Evolutionary conservation across 2,113 vertebrate genomes (phyloP).

Genomic region (Bungarus multicinctus): DNA sequence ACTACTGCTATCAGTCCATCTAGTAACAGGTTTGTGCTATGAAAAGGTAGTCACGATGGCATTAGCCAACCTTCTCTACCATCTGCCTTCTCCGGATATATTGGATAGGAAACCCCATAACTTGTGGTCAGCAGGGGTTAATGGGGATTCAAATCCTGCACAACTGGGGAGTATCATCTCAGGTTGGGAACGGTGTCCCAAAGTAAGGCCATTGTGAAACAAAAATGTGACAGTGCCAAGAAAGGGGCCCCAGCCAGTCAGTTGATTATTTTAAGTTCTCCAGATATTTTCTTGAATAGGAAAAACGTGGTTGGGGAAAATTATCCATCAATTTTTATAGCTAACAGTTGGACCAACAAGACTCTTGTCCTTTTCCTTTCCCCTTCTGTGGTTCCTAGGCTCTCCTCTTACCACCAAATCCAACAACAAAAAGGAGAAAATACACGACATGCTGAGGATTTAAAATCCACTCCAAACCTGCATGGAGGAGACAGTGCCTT

Average conservation of each 20-base stretch:
- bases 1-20: neutral
- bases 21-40: neutral
- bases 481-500: slow-evolving; percentile 13
- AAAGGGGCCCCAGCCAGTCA: neutral
- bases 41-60: neutral
- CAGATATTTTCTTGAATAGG: neutral
- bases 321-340: neutral
- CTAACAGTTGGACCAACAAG: neutral
- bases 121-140: neutral
- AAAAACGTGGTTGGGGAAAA: too few relatives aligned
- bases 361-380: neutral
- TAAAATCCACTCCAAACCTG: slow-evolving; percentile 47
- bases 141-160: neutral
- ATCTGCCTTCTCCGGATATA: neutral
- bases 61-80: neutral
- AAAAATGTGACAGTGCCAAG: neutral
- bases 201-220: neutral
- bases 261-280: neutral
- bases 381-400: neutral
- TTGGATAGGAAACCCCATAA: neutral
- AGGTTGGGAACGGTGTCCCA: neutral
- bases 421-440: slow-evolving; percentile 37
- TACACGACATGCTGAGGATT: slow-evolving; percentile 42
- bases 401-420: slow-evolving; percentile 21
- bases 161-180: neutral